Evolutionary conservation across 2,797 vertebrate genomes (phyloP).

Genomic region (Onychomys arenicola): DNA sequence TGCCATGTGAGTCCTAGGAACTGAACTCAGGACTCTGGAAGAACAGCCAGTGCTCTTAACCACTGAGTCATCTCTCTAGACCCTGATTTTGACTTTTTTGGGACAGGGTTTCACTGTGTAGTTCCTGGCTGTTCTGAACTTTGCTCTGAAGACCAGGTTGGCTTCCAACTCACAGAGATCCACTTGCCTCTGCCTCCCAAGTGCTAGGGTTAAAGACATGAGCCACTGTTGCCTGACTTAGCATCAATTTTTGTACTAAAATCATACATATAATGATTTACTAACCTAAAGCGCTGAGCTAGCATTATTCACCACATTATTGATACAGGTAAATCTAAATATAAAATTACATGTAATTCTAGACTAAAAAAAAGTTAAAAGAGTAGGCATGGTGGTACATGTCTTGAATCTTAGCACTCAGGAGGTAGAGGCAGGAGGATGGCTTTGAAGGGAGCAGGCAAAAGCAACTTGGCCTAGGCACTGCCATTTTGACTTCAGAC

Average conservation of each 20-base stretch:
- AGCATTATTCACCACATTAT: constrained; percentile 2
- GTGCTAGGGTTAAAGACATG: neutral
- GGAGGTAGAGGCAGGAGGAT: neutral
- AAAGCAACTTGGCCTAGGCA: neutral
- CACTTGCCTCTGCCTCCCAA: neutral
- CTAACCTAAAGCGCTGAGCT: neutral
- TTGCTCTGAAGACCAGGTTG: neutral
- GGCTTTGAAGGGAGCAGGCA: neutral
- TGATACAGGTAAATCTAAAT: constrained; percentile 4
- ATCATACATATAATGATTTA: neutral
- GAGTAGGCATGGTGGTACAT: neutral
- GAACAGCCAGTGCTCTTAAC: neutral
- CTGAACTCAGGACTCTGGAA: neutral
- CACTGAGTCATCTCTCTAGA: neutral
- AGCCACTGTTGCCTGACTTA: neutral
- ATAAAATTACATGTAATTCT: constrained; percentile 66
- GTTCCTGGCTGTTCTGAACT: neutral
- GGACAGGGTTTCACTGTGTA: neutral
- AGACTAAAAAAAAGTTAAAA: neutral
- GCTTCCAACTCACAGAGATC: neutral
- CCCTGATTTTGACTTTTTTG: neutral
- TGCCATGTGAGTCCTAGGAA: neutral
- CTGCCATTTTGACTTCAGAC: neutral
- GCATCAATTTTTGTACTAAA: constrained; percentile 16
- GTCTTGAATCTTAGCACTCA: neutral